Percentiles rank a stretch among this genome's conserved stretches.
These are phyloP conservation scores for Lasioglossum villosulum DNA, from an alignment of 2,888 invertebrate species.

Conservation along the genomic window DNA sequence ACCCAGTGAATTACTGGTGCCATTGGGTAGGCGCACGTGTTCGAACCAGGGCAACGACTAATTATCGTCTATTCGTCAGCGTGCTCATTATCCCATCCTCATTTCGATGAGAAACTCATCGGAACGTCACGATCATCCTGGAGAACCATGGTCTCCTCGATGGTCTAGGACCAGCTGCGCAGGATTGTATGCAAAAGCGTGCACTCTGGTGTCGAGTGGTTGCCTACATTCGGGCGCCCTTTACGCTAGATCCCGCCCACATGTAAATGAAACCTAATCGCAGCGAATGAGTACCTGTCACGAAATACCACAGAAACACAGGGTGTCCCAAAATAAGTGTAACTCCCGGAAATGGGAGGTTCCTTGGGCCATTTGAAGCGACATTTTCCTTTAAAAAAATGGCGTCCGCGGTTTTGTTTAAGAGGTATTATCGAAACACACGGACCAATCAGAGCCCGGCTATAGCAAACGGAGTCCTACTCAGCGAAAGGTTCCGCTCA, in stretches of 20 bases:
- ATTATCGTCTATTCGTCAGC: constrained; percentile 34
- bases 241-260: background rate
- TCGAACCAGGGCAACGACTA: constrained; percentile 45
- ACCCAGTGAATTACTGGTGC: constrained; percentile 31
- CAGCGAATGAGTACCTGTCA: background rate
- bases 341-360: no score
- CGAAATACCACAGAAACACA: background rate
- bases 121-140: background rate
- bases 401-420: no score
- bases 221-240: background rate
- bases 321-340: no score
- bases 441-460: no score
- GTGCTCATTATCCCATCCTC: constrained; percentile 12
- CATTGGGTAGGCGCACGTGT: constrained; percentile 37
- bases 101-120: background rate
- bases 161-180: background rate
- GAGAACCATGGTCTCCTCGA: background rate
- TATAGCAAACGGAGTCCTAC: no score
- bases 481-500: no score
- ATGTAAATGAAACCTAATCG: background rate
- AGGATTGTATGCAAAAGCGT: background rate
- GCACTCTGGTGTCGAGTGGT: background rate
- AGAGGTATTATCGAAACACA: no score
- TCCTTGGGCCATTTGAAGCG: no score
- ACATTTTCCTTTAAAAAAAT: no score